Evolutionary conservation across 92 coral and sea anemone genomes (phyloP), one percentile per base, ranked within the genome.

Genomic region (Virgularia gustaviana): DNA sequence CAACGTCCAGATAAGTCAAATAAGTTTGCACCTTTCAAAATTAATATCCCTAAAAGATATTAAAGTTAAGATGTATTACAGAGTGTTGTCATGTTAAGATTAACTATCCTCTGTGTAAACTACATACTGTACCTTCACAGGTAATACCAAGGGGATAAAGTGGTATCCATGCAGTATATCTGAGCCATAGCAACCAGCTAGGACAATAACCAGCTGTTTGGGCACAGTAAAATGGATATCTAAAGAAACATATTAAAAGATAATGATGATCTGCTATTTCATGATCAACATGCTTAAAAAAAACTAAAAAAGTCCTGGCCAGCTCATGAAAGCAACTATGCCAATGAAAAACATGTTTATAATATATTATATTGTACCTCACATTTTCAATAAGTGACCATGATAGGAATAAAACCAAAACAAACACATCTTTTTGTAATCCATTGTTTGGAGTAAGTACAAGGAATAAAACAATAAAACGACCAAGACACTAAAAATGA

Each of bases 331-430:
- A n/a, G n/a, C n/a, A n/a, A n/a, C n/a, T n/a, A n/a, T n/a, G n/a
- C n/a, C n/a, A n/a, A n/a, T n/a, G n/a, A n/a, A n/a, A n/a, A n/a
- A n/a, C n/a, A n/a, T n/a, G n/a, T n/a, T n/a, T n/a, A n/a, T n/a
- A n/a, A n/a, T n/a, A n/a, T n/a, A 63, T 63, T 24, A 31, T 19
- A 9, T 24, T 22, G 35, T 20, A 89, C 96, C 98, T 85, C 22
- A 89, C 81, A 49, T 86, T 85, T 82, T 92, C 98, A 64, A 92
- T 85, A 27, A 89, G 78, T 20, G 98, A 92, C 98, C 98, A 92
- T 1, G 83, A 87, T 31, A 92, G 66, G 79, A 92, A 92, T 41
- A 92, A 79, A 1, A 71, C 78, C 63, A 73, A 81, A 13, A 85
- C 89, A 22, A 81, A 84, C 68, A 91, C 84, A 57, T 80, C 71